Percentiles rank a stretch among this genome's conserved stretches.
Evolutionary conservation across 2,113 vertebrate species (phyloP).

Genomic region (Spheniscus mendiculus): DNA sequence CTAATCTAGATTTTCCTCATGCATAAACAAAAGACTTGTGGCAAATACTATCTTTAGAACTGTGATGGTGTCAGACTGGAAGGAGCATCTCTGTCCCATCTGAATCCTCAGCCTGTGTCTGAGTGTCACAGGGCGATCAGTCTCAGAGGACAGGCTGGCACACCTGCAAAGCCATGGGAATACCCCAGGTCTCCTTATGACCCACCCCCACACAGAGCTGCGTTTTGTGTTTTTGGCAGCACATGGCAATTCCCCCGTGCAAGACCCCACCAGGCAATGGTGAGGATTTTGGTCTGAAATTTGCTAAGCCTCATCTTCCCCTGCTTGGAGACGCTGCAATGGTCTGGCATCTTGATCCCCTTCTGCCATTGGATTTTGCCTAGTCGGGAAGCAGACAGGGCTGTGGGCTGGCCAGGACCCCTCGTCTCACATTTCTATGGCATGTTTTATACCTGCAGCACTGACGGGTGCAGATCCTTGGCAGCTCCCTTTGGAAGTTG

Average conservation of each 20-base stretch:
- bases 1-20: neutral
- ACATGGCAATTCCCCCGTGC: neutral
- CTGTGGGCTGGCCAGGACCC: neutral
- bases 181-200: neutral
- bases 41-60: neutral
- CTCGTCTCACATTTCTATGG: rapidly evolving
- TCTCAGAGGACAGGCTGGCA: neutral
- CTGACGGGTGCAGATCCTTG: neutral
- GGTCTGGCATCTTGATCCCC: neutral
- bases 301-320: neutral
- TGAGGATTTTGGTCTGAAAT: neutral
- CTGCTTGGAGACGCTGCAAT: neutral
- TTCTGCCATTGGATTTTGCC: neutral
- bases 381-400: neutral
- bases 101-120: neutral
- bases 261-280: rapidly evolving
- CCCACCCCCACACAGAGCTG: neutral
- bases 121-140: no score
- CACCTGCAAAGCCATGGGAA: neutral
- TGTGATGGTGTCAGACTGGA: neutral
- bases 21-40: neutral
- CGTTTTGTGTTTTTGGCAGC: rapidly evolving
- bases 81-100: neutral
- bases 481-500: neutral
- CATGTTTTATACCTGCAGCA: neutral